Percentiles rank a stretch among this genome's conserved stretches.
These are phyloP conservation scores for Parnassius smintheus DNA, from an alignment of 2,888 invertebrate genomes.

Conservation along the genomic window DNA sequence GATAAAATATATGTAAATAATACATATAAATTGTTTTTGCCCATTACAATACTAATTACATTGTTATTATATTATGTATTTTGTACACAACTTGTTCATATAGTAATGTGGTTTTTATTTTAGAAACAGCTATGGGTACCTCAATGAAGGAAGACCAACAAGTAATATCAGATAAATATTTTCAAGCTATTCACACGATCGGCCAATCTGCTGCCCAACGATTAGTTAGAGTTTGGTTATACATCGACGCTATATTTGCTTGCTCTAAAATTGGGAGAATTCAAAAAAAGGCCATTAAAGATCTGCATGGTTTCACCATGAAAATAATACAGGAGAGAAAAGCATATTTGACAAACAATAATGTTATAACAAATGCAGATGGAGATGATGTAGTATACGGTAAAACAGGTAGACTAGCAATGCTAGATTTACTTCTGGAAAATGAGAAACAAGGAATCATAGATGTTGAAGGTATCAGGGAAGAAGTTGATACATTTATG, in stretches of 20 bases:
- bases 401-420: constrained; percentile 77
- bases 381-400: constrained; percentile 5
- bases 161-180: constrained; percentile 29
- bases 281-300: constrained; percentile 27
- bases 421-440: constrained; percentile 83
- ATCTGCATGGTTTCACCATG: constrained; percentile 32
- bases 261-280: constrained; percentile 14
- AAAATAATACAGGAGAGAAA: constrained; percentile 31
- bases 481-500: constrained; percentile 87
- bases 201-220: constrained; percentile 26
- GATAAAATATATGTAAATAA: no score
- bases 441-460: constrained; percentile 78
- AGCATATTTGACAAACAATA: constrained; percentile 1
- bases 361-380: neutral
- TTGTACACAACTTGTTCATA: no score
- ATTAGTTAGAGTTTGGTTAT: constrained; percentile 29
- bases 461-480: constrained; percentile 81
- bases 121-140: constrained; percentile 34
- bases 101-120: no score
- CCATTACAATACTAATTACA: no score
- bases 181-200: constrained; percentile 27
- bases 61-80: no score
- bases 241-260: constrained; percentile 25
- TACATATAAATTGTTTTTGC: no score
- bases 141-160: constrained; percentile 29